Conservation (phyloP, 53 echinoderm and acorn worm genomes). For the Apostichopus leukothele region DNA sequence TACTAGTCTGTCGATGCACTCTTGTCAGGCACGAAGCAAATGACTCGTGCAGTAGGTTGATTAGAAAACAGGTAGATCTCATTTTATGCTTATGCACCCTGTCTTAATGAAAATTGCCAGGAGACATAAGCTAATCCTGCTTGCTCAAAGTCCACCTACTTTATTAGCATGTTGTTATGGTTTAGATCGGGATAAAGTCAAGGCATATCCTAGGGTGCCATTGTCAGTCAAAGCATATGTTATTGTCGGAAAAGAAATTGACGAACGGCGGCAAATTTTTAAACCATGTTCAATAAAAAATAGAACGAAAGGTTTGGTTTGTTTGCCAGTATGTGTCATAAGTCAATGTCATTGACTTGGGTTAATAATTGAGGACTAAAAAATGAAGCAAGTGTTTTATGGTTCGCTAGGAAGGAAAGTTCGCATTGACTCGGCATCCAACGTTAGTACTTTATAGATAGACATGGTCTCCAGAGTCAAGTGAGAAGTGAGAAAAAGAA, state of each 20-base stretch:
- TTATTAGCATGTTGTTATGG: slow-evolving; percentile 9
- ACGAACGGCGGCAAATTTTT: background rate
- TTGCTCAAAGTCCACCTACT: slow-evolving; percentile 1
- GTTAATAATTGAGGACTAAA: too few species aligned
- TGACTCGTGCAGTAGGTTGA: background rate
- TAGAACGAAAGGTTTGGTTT: background rate
- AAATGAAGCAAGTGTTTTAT: too few species aligned
- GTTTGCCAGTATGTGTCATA: background rate
- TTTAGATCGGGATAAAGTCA: background rate
- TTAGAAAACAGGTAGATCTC: slow-evolving; percentile 13
- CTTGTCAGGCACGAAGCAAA: background rate
- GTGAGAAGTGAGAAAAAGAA: too few species aligned
- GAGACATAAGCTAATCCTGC: background rate
- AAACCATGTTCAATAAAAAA: background rate
- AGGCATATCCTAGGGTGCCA: background rate
- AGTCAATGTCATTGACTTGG: background rate
- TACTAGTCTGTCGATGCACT: background rate
- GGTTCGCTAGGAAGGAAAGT: too few species aligned
- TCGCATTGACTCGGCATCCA: too few species aligned
- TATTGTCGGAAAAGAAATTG: background rate
- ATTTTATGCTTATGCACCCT: slow-evolving; percentile 3
- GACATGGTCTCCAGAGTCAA: too few species aligned
- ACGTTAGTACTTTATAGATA: too few species aligned
- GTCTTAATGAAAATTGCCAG: background rate
- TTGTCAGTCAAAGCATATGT: slow-evolving; percentile 5